phyloP scores from a whole-genome alignment of 2,113 vertebrate species.

The Coracopsis vasa region DNA sequence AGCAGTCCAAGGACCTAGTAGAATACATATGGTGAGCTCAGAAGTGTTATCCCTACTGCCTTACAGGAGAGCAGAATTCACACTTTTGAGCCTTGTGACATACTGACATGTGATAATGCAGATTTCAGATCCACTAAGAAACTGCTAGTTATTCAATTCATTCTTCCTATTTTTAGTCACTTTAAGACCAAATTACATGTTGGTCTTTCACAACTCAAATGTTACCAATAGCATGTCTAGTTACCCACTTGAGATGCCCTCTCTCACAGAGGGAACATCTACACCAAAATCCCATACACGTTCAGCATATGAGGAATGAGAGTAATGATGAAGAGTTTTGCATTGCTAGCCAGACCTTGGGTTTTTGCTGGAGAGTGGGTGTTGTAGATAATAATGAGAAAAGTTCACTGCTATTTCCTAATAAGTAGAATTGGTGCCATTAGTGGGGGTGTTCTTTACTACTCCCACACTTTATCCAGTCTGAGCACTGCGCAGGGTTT shows the following conservation, averaged over 20 bases:
- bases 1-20: background rate
- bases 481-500: background rate
- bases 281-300: fast-evolving
- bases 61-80: background rate
- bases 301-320: background rate
- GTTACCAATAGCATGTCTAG: background rate
- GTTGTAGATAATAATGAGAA: background rate
- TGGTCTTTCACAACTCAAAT: background rate
- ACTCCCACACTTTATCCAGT: background rate
- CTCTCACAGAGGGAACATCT: background rate
- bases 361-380: background rate
- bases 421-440: background rate
- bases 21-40: background rate
- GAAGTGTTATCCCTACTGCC: background rate
- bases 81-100: background rate
- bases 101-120: background rate
- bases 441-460: background rate
- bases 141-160: background rate
- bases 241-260: background rate
- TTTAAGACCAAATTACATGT: background rate
- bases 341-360: background rate
- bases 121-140: background rate
- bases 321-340: background rate
- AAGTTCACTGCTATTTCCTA: background rate
- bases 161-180: background rate